Evolutionary conservation across 2,113 vertebrate species (phyloP).

Genomic region (Pterocles burchelli): DNA sequence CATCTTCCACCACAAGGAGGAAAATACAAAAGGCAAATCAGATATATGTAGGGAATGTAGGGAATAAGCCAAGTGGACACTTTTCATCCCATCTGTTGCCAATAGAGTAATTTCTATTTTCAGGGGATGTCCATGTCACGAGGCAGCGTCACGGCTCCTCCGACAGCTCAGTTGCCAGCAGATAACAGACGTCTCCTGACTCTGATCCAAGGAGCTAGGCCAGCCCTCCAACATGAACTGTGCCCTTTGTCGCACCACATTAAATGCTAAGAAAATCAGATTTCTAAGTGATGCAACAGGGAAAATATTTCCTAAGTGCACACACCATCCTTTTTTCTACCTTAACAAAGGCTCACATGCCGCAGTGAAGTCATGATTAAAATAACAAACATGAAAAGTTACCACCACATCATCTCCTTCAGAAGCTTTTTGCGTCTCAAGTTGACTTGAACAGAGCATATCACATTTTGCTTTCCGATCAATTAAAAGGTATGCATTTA

Average conservation of each 20-base stretch:
- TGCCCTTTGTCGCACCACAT: rapidly evolving
- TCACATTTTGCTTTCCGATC: background rate
- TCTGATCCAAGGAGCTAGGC: background rate
- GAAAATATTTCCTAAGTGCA: background rate
- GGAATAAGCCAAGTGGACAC: background rate
- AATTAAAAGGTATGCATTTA: background rate
- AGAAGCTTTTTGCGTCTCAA: background rate
- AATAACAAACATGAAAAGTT: rapidly evolving
- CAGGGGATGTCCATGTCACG: background rate
- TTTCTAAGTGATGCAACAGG: background rate
- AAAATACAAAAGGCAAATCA: background rate
- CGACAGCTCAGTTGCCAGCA: background rate
- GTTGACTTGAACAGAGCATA: background rate
- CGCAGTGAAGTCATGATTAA: background rate
- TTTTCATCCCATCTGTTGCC: background rate
- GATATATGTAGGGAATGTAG: background rate
- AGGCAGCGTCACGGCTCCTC: background rate
- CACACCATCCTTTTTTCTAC: background rate
- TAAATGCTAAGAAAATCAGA: background rate
- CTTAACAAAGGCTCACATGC: background rate
- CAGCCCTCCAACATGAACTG: background rate
- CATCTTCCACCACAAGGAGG: background rate
- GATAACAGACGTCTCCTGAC: background rate
- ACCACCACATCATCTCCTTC: background rate
- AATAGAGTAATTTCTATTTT: background rate